Base-by-base conservation (phyloP, 2,888 invertebrate species). In the Tetragonula carbonaria region DNA sequence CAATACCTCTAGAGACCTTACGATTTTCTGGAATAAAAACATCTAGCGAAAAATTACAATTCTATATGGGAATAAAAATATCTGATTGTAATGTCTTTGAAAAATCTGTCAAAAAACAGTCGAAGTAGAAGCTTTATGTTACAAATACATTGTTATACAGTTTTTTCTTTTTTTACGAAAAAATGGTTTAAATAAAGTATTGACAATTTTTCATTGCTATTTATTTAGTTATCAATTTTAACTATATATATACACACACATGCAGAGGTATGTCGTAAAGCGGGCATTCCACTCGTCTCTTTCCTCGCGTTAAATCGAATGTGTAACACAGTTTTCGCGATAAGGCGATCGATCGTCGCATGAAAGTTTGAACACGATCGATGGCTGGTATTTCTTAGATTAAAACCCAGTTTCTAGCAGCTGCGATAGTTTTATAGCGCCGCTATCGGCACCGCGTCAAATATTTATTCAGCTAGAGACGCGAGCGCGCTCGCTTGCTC, bases 291-390 rank as follows among this genome's bases (percentile, higher is more conserved):
- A 28, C 63, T 21, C 33, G 14, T 33, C 21, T 33, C 33, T 33
- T 11, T 18, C 33, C 33, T 4, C 18, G 11, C 18, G 16, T 18
- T 23, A 16, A 65, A 62, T 21, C 18, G 73, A 73, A n/a, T 14
- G 33, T 51, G 65, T 72, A 67, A 72, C 33, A 66, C 53, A 38
- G 57, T 70, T 74, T 38, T 21, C 38, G 57, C 33, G 45, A 28
- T 57, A 16, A 33, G 18, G 4, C 50, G 45, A 76, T 72, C 76
- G 80, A 72, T 80, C 51, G 71, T 57, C 28, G 28, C 18, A 51
- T 33, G 33, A 71, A 73, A 67, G 57, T 77, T 77, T 77, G 13
- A 77, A 57, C n/a, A n/a, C 53, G 38, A 55, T 33, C 28, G 28
- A 38, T 23, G 0, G 14, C 66, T 59, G 21, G n/a, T 55, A 18